phyloP scores from a whole-genome alignment of 2,113 vertebrate species.

The Pluvianellus socialis region DNA sequence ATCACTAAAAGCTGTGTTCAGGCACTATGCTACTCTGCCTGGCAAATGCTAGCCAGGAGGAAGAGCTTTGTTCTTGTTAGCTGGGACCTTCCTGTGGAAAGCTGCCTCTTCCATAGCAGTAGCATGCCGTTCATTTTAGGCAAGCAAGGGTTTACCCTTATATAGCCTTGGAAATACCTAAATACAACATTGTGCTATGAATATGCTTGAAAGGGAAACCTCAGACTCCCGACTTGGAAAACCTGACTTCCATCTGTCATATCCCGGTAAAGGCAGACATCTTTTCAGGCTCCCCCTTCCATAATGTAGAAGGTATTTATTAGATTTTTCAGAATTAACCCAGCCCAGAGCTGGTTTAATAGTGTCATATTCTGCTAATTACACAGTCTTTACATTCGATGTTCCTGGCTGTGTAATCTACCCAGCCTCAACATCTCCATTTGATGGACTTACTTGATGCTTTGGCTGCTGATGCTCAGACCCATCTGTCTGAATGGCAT shows the following conservation, averaged over 20 bases:
- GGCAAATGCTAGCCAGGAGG: constrained; percentile 9
- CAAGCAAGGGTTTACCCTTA: background rate
- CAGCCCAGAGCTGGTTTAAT: constrained; percentile 39
- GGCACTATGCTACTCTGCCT: constrained; percentile 4
- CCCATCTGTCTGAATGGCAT: constrained; percentile 60
- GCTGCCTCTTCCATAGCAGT: background rate
- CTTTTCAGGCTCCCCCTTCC: background rate
- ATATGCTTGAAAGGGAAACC: background rate
- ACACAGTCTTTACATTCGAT: background rate
- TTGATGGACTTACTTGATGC: constrained; percentile 49
- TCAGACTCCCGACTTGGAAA: background rate
- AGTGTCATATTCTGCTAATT: constrained; percentile 58
- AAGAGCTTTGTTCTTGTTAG: background rate
- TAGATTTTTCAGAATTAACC: constrained; percentile 50
- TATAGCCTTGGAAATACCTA: background rate
- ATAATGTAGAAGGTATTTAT: background rate
- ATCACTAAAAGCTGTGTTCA: background rate
- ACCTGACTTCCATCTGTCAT: constrained; percentile 3
- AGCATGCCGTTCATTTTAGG: background rate
- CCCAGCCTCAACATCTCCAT: constrained; percentile 47
- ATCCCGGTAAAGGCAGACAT: background rate
- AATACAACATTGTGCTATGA: background rate
- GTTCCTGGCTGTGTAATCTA: constrained; percentile 57
- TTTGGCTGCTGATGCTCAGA: constrained; percentile 44
- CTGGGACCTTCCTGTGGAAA: background rate